Base-by-base conservation (phyloP, 2,888 invertebrate species). In the Erebia epiphron region DNA sequence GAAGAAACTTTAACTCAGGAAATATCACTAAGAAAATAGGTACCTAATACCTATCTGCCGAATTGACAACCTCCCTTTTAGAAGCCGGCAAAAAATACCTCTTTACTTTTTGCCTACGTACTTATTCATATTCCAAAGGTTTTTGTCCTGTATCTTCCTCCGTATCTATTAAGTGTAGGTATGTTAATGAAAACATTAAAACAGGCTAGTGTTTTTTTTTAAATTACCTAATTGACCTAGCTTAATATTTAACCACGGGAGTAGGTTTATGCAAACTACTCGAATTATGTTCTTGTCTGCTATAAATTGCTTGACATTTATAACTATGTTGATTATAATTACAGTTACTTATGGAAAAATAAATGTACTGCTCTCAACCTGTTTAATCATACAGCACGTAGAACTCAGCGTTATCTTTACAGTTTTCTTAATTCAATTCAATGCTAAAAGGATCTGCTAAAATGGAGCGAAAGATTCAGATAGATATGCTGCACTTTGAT, bases 381-480 rank as follows among this genome's bases (percentile, higher is more conserved):
- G 41, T n/a, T 41, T 60, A 49, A 46, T 18, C 46, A 9, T 63
- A 50, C 26, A 62, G 4, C 49, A 16, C 16, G 5, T 18, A 18
- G 43, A 61, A 61, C 7, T 58, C 35, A 9, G 35, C n/a, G 14
- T 58, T 58, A 35, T 58, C n/a, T 58, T 26, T 41, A 58, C 41
- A 57, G 57, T 13, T 57, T 57, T 21, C 26, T 26, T 1, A 57
- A 21, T 26, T 11, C 9, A 14, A 21, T 58, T 18, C 26, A 57
- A 26, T 8, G 13, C 16, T 61, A 61, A 8, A 65, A 52, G 46
- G 64, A 41, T 54, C 21, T 10, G 54, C 56, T 54, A 54, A 72
- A 68, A 69, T 60, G n/a, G 9, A 41, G 68, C 73, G 74, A 71
- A 74, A 78, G 73, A 76, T 73, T 70, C 64, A 68, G 66, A 63